These are phyloP conservation scores for Formicarius rufipectus DNA, from an alignment of 2,113 vertebrate genomes.

Conservation along the genomic window DNA sequence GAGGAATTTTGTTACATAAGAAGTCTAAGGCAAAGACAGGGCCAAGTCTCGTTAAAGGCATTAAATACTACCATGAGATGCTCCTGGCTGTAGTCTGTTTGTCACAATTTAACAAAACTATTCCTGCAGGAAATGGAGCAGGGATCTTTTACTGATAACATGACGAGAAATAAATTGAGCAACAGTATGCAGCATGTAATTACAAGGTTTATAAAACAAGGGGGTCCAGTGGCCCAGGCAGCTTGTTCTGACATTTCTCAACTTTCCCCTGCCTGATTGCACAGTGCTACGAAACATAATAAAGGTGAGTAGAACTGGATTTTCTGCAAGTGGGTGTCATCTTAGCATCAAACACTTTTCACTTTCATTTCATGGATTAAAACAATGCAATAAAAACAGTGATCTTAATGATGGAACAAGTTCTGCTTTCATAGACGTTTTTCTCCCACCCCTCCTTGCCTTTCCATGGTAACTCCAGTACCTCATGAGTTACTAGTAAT, in stretches of 20 bases:
- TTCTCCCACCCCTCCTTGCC: not conserved
- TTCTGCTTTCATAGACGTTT: not conserved
- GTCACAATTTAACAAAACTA: not conserved
- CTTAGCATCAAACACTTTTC: not conserved
- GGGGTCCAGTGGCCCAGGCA: not conserved
- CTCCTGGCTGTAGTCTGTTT: not conserved
- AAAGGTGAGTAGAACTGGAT: not conserved
- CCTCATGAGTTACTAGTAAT: constrained; percentile 17
- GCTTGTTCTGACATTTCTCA: not conserved
- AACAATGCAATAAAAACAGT: not conserved
- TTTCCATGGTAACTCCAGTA: not conserved
- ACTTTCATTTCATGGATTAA: not conserved
- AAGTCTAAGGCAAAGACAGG: not conserved
- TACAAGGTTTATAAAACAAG: not conserved
- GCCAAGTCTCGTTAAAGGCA: not conserved
- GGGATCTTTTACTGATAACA: not conserved
- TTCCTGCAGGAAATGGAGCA: not conserved
- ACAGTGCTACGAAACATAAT: not conserved
- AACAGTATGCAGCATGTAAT: not conserved
- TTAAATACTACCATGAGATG: not conserved
- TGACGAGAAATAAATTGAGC: not conserved
- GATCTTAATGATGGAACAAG: not conserved
- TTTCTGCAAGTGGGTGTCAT: not conserved
- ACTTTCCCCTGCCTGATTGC: not conserved
- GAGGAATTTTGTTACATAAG: not conserved